Evolutionary conservation across 2,888 invertebrate genomes (phyloP).

Genomic region (Eristalinus sepulchralis): DNA sequence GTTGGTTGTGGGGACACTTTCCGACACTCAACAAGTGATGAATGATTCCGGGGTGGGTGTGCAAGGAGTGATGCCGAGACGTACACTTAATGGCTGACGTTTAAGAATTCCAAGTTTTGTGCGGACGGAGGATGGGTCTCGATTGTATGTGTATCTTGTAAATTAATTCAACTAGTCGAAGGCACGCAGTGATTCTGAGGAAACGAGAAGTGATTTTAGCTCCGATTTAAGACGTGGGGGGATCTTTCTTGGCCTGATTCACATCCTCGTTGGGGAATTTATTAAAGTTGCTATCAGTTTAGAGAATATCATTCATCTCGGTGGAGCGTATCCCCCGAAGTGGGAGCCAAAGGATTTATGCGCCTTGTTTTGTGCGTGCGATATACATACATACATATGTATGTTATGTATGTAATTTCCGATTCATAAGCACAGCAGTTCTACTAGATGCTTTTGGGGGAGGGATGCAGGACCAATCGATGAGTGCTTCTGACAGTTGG

Average conservation of each 20-base stretch:
- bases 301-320: background rate
- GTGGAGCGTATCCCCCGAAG: background rate
- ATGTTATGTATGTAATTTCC: background rate
- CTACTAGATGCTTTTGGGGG: background rate
- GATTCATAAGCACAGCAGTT: background rate
- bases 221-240: background rate
- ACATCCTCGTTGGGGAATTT: background rate
- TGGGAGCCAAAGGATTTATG: background rate
- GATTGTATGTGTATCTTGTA: background rate
- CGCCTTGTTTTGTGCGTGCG: no score
- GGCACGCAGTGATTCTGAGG: constrained; percentile 12
- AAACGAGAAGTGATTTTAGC: background rate
- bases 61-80: background rate
- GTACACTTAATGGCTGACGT: constrained; percentile 22
- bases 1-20: constrained; percentile 23
- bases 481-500: background rate
- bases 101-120: constrained; percentile 20
- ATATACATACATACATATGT: background rate
- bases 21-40: constrained; percentile 53
- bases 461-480: background rate
- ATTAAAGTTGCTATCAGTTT: background rate
- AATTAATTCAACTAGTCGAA: constrained; percentile 48
- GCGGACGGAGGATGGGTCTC: background rate
- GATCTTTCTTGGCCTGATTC: background rate
- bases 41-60: constrained; percentile 23